Evolutionary conservation across 2,113 vertebrate genomes (phyloP).

Genomic region (Hyaena hyaena): DNA sequence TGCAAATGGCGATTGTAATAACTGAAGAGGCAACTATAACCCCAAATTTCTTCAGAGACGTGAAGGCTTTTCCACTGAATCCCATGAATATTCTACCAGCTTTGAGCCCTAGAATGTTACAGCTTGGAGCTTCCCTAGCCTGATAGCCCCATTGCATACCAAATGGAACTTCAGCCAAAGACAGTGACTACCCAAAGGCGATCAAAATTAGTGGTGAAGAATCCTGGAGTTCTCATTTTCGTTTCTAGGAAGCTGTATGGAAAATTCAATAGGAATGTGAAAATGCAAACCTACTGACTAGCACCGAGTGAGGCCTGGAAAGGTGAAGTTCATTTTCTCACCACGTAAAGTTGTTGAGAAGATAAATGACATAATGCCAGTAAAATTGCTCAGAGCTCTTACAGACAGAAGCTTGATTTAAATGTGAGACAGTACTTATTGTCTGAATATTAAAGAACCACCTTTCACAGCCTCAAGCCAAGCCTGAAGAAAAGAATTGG

Average conservation of each 20-base stretch:
- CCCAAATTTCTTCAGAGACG: background rate
- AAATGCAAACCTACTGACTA: background rate
- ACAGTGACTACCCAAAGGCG: background rate
- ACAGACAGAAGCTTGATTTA: background rate
- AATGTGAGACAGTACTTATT: background rate
- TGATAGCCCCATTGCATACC: background rate
- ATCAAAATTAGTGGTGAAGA: background rate
- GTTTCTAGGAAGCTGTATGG: background rate
- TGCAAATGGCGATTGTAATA: background rate
- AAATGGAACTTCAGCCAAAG: background rate
- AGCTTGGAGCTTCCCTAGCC: background rate
- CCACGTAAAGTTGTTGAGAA: conserved; percentile 28
- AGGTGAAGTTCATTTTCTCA: conserved; percentile 20
- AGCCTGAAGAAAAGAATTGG: background rate
- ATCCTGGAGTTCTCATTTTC: background rate
- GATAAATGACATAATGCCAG: background rate
- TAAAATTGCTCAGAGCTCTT: background rate
- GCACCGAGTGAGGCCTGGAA: background rate
- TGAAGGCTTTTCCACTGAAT: background rate
- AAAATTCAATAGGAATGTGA: background rate
- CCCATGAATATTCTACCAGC: background rate
- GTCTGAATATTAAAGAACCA: conserved; percentile 18
- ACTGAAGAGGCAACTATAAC: background rate
- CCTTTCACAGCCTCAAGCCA: background rate
- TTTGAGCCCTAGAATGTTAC: background rate